A percentile compares a stretch with the other conserved stretches of the same genome.
Evolutionary conservation across 2,888 invertebrate species (phyloP).

Genomic region (Acleris cristana): DNA sequence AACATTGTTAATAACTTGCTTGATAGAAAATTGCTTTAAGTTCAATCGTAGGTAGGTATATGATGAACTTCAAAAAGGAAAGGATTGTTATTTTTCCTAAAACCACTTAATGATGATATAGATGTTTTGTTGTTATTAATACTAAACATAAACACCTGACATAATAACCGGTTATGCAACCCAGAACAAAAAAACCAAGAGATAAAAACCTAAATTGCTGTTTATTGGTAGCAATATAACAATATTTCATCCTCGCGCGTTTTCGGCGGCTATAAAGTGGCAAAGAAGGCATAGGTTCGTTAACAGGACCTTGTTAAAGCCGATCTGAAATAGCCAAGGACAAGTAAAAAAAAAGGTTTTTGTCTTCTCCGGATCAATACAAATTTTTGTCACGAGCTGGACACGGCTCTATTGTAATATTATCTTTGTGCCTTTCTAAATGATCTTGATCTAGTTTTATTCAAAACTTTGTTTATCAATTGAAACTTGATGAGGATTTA

Average conservation of each 20-base stretch:
- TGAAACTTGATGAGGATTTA: constrained; percentile 43
- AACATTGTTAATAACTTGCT: too few species aligned
- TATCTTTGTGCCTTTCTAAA: constrained; percentile 51
- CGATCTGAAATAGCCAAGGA: constrained; percentile 73
- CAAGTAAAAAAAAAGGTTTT: constrained; percentile 60
- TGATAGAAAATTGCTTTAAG: too few species aligned
- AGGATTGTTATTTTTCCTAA: too few species aligned
- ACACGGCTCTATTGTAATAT: constrained; percentile 56
- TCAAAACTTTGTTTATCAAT: constrained; percentile 47
- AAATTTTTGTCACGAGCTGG: constrained; percentile 68
- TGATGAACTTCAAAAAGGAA: too few species aligned
- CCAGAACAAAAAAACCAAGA: constrained; percentile 49
- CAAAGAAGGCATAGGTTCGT: constrained; percentile 27
- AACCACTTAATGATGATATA: too few species aligned
- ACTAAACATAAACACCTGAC: neutral
- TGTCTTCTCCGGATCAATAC: constrained; percentile 64
- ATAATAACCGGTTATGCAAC: constrained; percentile 18
- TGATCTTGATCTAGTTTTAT: constrained; percentile 64
- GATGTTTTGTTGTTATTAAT: too few species aligned
- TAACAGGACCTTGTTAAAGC: constrained; percentile 64
- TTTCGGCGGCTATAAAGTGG: constrained; percentile 32
- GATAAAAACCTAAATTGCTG: constrained; percentile 60
- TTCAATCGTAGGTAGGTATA: too few species aligned
- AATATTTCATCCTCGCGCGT: constrained; percentile 75
- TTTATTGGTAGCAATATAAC: constrained; percentile 76